phyloP scores from a whole-genome alignment of 2,113 vertebrate genomes.

The Ellobius talpinus region DNA sequence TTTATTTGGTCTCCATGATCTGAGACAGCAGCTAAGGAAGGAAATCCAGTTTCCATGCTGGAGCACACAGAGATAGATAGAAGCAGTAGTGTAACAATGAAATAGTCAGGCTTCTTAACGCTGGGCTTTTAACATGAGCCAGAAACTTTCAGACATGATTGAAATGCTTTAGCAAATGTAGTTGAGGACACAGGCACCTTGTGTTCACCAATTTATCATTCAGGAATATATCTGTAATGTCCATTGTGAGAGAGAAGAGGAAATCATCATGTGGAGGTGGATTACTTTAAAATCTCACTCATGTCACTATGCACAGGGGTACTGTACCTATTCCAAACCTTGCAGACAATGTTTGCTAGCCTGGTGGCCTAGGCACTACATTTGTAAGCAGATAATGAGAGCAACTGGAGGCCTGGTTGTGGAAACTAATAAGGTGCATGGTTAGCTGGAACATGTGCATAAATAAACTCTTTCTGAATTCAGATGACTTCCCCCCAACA shows the following conservation, averaged over 20 bases:
- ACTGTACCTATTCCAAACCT: constrained; percentile 18
- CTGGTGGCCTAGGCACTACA: constrained; percentile 58
- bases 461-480: constrained; percentile 77
- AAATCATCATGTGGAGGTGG: constrained; percentile 71
- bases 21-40: constrained; percentile 1
- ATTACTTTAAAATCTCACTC: constrained; percentile 64
- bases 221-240: constrained; percentile 51
- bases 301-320: constrained; percentile 72
- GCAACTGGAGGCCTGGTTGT: constrained; percentile 62
- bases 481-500: constrained; percentile 24
- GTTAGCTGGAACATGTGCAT: constrained; percentile 48
- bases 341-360: constrained; percentile 32
- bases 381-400: constrained; percentile 78
- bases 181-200: not conserved
- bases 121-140: constrained; percentile 35
- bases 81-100: constrained; percentile 64
- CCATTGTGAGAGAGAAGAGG: constrained; percentile 38
- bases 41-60: constrained; percentile 21
- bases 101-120: constrained; percentile 40
- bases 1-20: not conserved
- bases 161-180: constrained; percentile 9
- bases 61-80: not conserved
- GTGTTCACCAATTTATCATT: constrained; percentile 41
- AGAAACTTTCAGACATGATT: constrained; percentile 60
- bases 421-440: constrained; percentile 77